Evolutionary conservation across 2,888 invertebrate genomes (phyloP), one percentile per base, ranked within the genome.

Genomic region (Antheraea assamensis): DNA sequence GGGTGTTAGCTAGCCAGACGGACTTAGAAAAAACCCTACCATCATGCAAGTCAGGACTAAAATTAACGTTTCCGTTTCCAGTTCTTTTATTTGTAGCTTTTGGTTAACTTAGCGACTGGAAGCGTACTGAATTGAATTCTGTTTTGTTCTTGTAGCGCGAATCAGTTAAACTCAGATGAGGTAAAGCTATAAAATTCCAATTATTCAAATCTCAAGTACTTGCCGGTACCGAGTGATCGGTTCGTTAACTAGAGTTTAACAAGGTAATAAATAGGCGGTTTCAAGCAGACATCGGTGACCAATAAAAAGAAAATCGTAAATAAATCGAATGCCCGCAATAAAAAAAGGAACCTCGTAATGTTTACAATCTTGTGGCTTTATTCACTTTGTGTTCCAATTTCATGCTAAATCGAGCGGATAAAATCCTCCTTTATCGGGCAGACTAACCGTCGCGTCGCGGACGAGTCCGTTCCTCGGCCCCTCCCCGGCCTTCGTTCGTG

Each of bases 361-460:
- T 93, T 94, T 93, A 94, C 94, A 93, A 93, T 94, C 93, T 92
- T 92, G 94, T 93, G 92, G 93, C 93, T 94, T 94, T 94, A 94
- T 94, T 93, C 94, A 94, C 94, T 93, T 94, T 94, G 94, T 94
- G 90, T 93, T 93, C 92, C 94, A 94, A 94, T 94, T 94, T 94
- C 94, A 94, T 94, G 94, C 93, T 94, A 94, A 94, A 94, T 94
- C 92, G 92, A 92, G 92, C 92, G 93, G 91, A 92, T 92, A 90
- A 93, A 93, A 94, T 92, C 89, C 89, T 92, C 88, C 87, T 93
- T 93, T 93, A 93, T 93, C 93, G 91, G 86, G 90, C 91, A 94
- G 93, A 93, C 93, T 90, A 82, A 87, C 89, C 92, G 94, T 93
- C 93, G 91, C 92, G 91, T 93, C 93, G 91, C 92, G 91, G 71